Evolutionary conservation across 2,113 vertebrate genomes (phyloP), one percentile per base, ranked within the genome.

Genomic region (Macrotus californicus): DNA sequence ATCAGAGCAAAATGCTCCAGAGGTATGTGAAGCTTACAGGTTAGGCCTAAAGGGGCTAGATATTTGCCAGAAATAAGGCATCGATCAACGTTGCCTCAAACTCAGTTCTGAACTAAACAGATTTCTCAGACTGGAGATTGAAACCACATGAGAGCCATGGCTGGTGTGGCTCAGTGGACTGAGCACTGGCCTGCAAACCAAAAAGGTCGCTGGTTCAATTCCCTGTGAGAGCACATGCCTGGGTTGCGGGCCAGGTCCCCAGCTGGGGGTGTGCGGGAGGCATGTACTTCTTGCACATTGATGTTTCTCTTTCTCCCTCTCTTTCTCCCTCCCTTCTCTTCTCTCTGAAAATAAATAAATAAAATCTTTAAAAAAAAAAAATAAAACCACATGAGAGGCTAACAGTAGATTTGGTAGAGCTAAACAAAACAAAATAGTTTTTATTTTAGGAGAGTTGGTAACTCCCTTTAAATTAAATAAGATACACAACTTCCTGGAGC

Each of bases 321-420:
- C 59, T 61, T 61, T 29, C 12, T 64, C 59, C 59, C 59, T 31
- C 29, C 59, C 59, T 64, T 24, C 61, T 31, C 61, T 13, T 64
- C 61, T 64, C 61, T 64, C 29, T 64, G 61, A 64, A 31, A 64
- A 61, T 61, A 61, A 31, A 59, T 24, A 64, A 64, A 64, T 64
- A 14, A 31, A 64, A 64, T 64, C 29, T 64, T 64, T 29, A 4
- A 64, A 64, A 64, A 61, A 48, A 48, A 19, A 31, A 12, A 31
- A 61, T 80, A 61, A 94, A 96, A 95, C 39, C 41, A 94, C 87
- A 72, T 81, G 36, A 94, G 34, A 91, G 61, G 59, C 70, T 77
- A 90, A 95, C 2, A 82, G 18, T 88, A 31, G n/a, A 94, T 81
- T 18, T 80, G 22, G 59, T 36, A 10, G n/a, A 50, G 61, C 36